Evolutionary conservation across 1,140 invertebrate genomes (phyloP).

Genomic region (Hermetia illucens): DNA sequence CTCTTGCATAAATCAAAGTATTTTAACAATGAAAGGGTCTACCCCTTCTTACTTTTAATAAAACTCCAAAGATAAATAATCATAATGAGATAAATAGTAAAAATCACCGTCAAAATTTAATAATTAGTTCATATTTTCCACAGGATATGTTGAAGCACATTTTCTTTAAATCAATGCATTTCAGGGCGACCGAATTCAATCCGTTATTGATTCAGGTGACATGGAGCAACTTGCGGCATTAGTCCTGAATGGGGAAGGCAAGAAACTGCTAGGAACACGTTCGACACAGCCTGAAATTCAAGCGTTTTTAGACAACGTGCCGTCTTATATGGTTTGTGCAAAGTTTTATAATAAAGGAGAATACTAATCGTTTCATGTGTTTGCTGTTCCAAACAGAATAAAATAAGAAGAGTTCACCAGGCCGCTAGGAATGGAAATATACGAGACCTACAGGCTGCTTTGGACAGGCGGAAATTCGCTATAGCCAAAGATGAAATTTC

Average conservation of each 20-base stretch:
- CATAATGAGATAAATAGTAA: no score
- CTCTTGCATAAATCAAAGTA: no score
- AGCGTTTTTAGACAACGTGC: conserved; percentile 78
- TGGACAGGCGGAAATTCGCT: conserved; percentile 84
- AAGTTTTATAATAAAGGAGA: neutral
- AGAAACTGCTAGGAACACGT: conserved; percentile 53
- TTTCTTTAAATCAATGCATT: neutral
- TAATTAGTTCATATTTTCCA: no score
- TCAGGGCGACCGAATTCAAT: conserved; percentile 40
- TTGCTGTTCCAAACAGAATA: conserved; percentile 44
- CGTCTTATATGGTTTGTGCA: conserved; percentile 67
- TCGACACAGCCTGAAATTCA: conserved; percentile 70
- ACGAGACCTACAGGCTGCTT: conserved; percentile 64
- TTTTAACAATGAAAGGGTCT: no score
- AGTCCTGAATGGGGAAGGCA: conserved; percentile 74
- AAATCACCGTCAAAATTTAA: no score
- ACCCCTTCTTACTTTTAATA: no score
- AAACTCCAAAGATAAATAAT: no score
- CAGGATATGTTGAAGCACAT: conserved; percentile 2
- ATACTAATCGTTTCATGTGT: conserved; percentile 8
- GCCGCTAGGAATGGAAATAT: conserved; percentile 76
- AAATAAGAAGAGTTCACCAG: conserved; percentile 75
- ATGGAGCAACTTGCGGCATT: conserved; percentile 80
- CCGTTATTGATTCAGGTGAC: conserved; percentile 57
- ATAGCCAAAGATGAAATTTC: conserved; percentile 66